Base-by-base conservation (phyloP, 2,113 vertebrate genomes). In the Sigmodon hispidus region DNA sequence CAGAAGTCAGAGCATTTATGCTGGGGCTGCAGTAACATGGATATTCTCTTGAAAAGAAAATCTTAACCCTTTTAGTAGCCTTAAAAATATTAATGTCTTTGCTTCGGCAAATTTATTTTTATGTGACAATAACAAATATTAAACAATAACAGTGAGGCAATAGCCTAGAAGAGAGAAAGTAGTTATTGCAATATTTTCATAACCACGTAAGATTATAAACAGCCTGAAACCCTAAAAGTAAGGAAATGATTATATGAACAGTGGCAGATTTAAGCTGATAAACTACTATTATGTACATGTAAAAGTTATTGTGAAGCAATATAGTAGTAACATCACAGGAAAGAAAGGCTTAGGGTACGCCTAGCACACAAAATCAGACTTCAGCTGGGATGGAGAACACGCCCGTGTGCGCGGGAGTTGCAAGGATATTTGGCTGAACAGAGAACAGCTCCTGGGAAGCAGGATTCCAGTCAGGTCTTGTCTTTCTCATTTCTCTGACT, bases 141-240 rank as follows among this genome's bases (percentile, higher is more conserved):
- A n/a, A 83, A 55, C n/a, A 88, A 76, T 59, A 76, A 93, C 17
- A 40, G 19, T 63, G 80, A 50, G 75, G 40, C 40, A 83, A 50
- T 81, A 16, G 40, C 43, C 77, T 72, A 88, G 81, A 57, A 65
- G 73, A 90, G 48, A n/a, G 31, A 50, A 81, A 80, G 16, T 86
- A 77, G 81, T 69, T 67, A n/a, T 40, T 67, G 40, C 59, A 55
- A 34, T 79, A 87, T 73, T 76, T 87, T 84, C 93, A 86, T 67
- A 89, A 65, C 63, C 73, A 17, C 34, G 7, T 81, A 84, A 87
- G 90, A 59, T 50, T 83, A 52, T 34, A 55, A 94, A 48, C 73
- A 55, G 69, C 24, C 16, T 57, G 31, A 26, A 79, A 85, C 77
- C 67, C 69, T 57, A 77, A 65, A 94, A 63, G n/a, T 4, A 65